phyloP scores from a whole-genome alignment of 1,140 invertebrate species.

The Chrysoperla carnea region DNA sequence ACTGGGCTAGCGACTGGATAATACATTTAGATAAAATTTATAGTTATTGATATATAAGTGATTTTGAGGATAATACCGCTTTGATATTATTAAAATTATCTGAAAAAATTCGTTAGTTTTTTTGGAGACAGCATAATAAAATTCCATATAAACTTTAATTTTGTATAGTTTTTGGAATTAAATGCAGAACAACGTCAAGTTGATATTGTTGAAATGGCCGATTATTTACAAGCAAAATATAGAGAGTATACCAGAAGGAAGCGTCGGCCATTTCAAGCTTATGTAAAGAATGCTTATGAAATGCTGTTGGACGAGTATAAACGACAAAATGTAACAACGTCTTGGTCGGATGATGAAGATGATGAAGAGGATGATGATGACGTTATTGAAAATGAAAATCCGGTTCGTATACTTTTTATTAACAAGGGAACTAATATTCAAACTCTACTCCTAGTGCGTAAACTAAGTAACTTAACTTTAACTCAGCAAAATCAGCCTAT shows the following conservation, averaged over 20 bases:
- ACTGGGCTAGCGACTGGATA: too few species aligned
- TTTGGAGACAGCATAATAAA: too few species aligned
- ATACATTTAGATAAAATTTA: too few species aligned
- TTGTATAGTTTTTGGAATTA: slow-evolving; percentile 28
- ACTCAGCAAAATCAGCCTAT: too few species aligned
- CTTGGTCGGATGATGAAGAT: slow-evolving; percentile 20
- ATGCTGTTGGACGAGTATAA: slow-evolving; percentile 25
- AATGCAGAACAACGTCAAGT: slow-evolving; percentile 31
- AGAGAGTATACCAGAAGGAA: slow-evolving; percentile 39
- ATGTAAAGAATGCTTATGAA: slow-evolving; percentile 32
- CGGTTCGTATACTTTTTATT: slow-evolving; percentile 5
- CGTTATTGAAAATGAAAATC: slow-evolving; percentile 9
- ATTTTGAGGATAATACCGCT: too few species aligned
- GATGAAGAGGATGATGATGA: slow-evolving; percentile 25
- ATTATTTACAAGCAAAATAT: slow-evolving; percentile 31
- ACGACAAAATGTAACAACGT: slow-evolving; percentile 10
- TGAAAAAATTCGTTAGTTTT: too few species aligned
- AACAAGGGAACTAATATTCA: neutral
- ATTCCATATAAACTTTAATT: too few species aligned
- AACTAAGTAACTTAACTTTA: too few species aligned
- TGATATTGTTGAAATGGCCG: slow-evolving; percentile 36
- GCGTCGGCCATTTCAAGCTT: slow-evolving; percentile 27
- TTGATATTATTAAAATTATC: too few species aligned
- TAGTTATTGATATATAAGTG: too few species aligned
- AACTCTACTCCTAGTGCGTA: neutral